These are phyloP conservation scores for Leptinotarsa texana DNA, from an alignment of 1,140 invertebrate genomes.

Conservation along the genomic window DNA sequence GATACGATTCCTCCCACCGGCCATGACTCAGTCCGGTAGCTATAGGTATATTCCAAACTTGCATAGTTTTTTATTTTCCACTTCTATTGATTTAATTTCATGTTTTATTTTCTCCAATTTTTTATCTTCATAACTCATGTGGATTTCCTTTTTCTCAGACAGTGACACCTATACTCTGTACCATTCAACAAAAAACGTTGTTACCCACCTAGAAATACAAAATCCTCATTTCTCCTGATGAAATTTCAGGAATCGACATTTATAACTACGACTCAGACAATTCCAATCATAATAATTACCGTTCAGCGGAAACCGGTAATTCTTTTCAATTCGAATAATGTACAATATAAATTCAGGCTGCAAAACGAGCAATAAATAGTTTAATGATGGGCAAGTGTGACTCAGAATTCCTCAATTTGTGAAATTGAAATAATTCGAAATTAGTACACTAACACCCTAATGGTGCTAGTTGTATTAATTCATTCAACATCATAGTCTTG, in stretches of 20 bases:
- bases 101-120: too few species aligned
- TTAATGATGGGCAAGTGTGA: slow-evolving; percentile 24
- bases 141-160: too few species aligned
- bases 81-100: too few species aligned
- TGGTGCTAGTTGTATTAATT: slow-evolving; percentile 20
- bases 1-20: too few species aligned
- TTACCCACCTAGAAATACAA: neutral
- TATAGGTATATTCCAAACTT: too few species aligned
- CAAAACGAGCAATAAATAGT: slow-evolving; percentile 27
- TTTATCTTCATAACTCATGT: too few species aligned
- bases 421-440: slow-evolving; percentile 25
- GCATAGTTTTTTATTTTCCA: too few species aligned
- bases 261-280: slow-evolving; percentile 10
- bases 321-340: slow-evolving; percentile 25
- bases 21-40: too few species aligned
- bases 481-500: slow-evolving; percentile 6
- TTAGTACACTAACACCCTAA: slow-evolving; percentile 14
- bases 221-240: neutral
- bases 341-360: slow-evolving; percentile 22
- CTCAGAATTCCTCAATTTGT: slow-evolving; percentile 20
- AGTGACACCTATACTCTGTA: neutral
- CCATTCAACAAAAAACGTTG: neutral
- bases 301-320: slow-evolving; percentile 24
- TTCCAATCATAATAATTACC: slow-evolving; percentile 20
- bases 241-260: neutral